Evolutionary conservation across 1,140 invertebrate species (phyloP), one percentile per base, ranked within the genome.

Genomic region (Venustaconcha ellipsiformis): DNA sequence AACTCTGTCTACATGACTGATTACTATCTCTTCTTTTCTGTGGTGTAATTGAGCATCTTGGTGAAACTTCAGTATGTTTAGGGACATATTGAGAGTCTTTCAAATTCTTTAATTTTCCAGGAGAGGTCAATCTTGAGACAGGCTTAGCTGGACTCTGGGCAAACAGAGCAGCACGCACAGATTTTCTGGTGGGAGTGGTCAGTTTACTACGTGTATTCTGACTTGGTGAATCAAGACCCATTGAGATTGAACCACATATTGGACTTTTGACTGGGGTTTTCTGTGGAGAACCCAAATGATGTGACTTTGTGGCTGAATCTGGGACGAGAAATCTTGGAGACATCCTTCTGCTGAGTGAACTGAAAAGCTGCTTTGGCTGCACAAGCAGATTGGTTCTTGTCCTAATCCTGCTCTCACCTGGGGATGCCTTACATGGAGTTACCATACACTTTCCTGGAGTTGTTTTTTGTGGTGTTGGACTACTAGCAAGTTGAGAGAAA

Each of bases 401-500:
- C 57, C 74, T 71, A 13, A 60, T 71, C 65, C 55, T 68, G 2
- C 72, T 72, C 12, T 74, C 78, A 15, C 78, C 76, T 57, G 67
- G 15, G 18, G 78, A 14, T 14, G 66, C 30, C 70, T 78, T 78
- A 18, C 20, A 56, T 20, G 78, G 81, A 12, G 79, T 81, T 13
- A 37, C 14, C 1, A 37, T 55, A n/a, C 56, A 70, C 59, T 81
- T 83, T 57, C 76, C 74, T 13, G 80, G 80, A 18, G 80, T 80
- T 15, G 66, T 66, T 70, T 71, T 76, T 13, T 67, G 63, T 67
- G 82, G 79, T 57, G 78, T 78, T 57, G 82, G 82, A 78, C 82
- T 83, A 13, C 80, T 75, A 26, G 76, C 80, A 8, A 84, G 68
- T 56, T 84, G 83, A 30, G 82, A 82, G 11, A 84, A 60, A 6